phyloP scores from a whole-genome alignment of 37 sponge, comb jelly and placozoan genomes.

The Ianthella basta region DNA sequence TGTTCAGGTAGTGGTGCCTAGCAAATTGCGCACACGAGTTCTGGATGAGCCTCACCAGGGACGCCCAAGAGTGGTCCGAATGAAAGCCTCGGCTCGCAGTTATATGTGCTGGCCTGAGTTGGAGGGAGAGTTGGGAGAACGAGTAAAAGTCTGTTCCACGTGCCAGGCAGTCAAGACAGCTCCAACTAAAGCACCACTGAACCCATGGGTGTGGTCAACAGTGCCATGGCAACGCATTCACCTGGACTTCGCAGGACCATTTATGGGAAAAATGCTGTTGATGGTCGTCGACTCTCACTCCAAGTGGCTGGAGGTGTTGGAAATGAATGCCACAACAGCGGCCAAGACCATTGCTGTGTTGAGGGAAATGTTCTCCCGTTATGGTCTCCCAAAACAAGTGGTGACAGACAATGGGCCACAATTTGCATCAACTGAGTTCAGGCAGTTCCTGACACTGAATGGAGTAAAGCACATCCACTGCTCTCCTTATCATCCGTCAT shows the following conservation, averaged over 20 bases:
- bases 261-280: neutral
- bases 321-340: slow-evolving; percentile 12
- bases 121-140: too few species aligned
- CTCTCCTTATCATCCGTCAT: slow-evolving; percentile 18
- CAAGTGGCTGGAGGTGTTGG: neutral
- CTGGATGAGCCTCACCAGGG: too few species aligned
- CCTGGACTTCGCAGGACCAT: slow-evolving; percentile 1
- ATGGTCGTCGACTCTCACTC: slow-evolving; percentile 1
- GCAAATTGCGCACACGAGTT: too few species aligned
- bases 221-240: neutral
- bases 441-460: neutral
- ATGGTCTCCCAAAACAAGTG: slow-evolving; percentile 24
- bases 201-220: neutral
- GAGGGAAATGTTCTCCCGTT: slow-evolving; percentile 9
- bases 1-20: too few species aligned
- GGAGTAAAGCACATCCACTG: slow-evolving; percentile 6
- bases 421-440: neutral
- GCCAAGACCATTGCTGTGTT: neutral
- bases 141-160: too few species aligned
- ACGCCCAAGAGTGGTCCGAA: too few species aligned
- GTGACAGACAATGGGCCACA: slow-evolving; percentile 28
- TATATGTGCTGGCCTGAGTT: too few species aligned
- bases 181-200: neutral
- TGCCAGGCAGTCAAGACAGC: too few species aligned
- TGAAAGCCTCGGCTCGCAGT: too few species aligned